These are phyloP conservation scores for Microtus oregoni DNA, from an alignment of 2,113 vertebrate genomes.

Conservation along the genomic window DNA sequence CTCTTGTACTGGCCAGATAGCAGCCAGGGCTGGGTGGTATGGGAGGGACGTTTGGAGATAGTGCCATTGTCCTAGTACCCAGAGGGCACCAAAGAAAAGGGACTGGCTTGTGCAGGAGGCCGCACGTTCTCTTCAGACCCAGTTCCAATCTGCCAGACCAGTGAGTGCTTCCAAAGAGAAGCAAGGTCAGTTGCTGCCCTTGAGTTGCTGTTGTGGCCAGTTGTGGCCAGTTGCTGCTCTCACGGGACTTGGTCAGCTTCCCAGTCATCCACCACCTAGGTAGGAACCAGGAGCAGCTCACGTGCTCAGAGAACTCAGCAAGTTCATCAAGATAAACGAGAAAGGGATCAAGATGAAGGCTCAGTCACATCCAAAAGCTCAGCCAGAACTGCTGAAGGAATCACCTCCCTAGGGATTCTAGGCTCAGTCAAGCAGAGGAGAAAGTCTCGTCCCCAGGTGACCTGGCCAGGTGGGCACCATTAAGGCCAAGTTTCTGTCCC, in stretches of 20 bases:
- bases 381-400: background rate
- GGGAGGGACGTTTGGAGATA: background rate
- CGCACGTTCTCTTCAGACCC: background rate
- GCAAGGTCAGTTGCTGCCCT: background rate
- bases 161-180: background rate
- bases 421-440: too few relatives aligned
- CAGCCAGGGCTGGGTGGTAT: background rate
- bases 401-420: accelerated
- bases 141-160: too few relatives aligned
- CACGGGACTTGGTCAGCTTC: background rate
- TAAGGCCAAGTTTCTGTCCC: background rate
- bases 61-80: background rate
- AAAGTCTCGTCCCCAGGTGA: background rate
- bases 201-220: accelerated
- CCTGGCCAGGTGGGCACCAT: background rate
- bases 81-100: background rate
- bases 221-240: too few relatives aligned
- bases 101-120: too few relatives aligned
- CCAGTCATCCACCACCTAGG: accelerated
- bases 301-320: background rate
- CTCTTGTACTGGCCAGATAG: conserved; percentile 68
- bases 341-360: background rate
- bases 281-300: background rate
- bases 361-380: background rate
- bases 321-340: background rate